Evolutionary conservation across 1,140 invertebrate species (phyloP).

Genomic region (Trichonephila clavata): DNA sequence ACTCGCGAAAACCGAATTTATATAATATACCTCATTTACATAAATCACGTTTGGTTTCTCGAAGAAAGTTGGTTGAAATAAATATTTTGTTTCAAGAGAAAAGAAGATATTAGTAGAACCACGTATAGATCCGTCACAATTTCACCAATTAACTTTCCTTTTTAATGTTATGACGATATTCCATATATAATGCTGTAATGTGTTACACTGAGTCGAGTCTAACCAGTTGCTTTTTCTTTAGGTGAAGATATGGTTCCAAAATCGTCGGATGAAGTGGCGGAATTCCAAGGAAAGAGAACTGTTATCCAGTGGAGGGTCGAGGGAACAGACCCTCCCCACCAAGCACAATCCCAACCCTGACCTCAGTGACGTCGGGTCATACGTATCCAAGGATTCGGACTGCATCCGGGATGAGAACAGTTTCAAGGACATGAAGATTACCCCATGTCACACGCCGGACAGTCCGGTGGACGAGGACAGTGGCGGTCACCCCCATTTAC

Average conservation of each 20-base stretch:
- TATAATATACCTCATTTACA: no score
- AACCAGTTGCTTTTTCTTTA: slow-evolving; percentile 80
- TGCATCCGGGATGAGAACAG: slow-evolving; percentile 44
- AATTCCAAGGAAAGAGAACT: slow-evolving; percentile 98
- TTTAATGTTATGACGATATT: no score
- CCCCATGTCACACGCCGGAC: slow-evolving; percentile 70
- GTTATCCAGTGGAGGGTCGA: slow-evolving; percentile 93
- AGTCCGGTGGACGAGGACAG: slow-evolving; percentile 62
- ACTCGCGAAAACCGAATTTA: no score
- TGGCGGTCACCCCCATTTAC: neutral
- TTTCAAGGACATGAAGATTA: slow-evolving; percentile 48
- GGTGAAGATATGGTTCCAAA: slow-evolving; percentile 99
- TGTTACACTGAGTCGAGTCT: no score
- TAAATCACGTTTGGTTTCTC: no score
- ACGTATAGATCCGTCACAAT: no score
- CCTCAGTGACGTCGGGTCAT: slow-evolving; percentile 88
- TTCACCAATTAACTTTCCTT: no score
- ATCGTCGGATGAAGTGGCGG: slow-evolving; percentile 97
- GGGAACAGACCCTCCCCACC: slow-evolving; percentile 96
- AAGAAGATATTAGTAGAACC: no score
- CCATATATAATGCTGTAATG: no score
- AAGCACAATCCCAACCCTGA: slow-evolving; percentile 98
- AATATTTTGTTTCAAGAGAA: no score
- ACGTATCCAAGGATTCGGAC: slow-evolving; percentile 49
- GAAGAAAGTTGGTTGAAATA: no score